phyloP scores from a whole-genome alignment of 2,797 vertebrate genomes.

The Gadopsis bispinosus region DNA sequence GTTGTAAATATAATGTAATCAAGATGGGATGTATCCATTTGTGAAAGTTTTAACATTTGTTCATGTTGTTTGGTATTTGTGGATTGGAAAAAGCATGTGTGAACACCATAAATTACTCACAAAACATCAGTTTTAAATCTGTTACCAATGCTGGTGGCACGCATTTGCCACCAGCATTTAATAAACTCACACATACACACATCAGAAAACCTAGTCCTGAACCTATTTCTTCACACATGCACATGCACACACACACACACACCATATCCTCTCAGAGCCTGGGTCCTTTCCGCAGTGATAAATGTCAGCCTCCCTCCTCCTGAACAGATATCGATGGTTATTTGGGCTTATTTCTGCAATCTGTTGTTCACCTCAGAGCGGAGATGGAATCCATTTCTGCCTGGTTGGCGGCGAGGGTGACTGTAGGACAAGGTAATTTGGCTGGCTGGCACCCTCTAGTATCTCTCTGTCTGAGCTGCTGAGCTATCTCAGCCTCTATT shows the following conservation, averaged over 20 bases:
- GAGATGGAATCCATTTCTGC: slow-evolving; percentile 79
- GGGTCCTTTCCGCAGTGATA: slow-evolving; percentile 64
- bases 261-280: slow-evolving; percentile 9
- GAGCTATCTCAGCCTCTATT: slow-evolving; percentile 62
- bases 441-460: slow-evolving; percentile 62
- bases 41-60: background rate
- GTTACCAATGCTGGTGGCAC: background rate
- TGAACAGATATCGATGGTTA: slow-evolving; percentile 70
- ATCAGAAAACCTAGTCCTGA: background rate
- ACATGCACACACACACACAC: background rate
- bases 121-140: slow-evolving; percentile 1
- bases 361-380: slow-evolving; percentile 72
- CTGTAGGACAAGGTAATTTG: slow-evolving; percentile 77
- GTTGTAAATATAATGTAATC: background rate
- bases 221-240: background rate
- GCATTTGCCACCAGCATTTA: slow-evolving; percentile 2
- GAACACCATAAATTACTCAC: background rate
- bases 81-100: background rate
- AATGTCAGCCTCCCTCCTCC: slow-evolving; percentile 69
- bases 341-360: slow-evolving; percentile 78
- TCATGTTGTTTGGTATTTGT: background rate
- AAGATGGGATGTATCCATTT: background rate
- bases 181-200: background rate
- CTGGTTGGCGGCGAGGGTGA: slow-evolving; percentile 63
- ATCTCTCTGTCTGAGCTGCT: slow-evolving; percentile 65